phyloP scores from a whole-genome alignment of 2,113 vertebrate genomes.

The Burhinus oedicnemus region DNA sequence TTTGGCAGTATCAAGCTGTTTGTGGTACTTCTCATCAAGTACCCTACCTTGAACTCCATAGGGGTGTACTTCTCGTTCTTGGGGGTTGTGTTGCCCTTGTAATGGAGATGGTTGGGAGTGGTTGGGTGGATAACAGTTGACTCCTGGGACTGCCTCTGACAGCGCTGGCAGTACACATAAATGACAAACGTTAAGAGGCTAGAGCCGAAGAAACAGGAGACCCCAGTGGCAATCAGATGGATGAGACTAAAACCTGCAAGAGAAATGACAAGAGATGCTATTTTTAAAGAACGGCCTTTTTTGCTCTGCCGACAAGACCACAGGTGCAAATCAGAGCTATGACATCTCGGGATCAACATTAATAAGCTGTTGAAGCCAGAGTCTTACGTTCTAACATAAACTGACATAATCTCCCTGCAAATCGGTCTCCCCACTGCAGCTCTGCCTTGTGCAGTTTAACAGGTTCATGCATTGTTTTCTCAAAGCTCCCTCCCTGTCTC shows the following conservation, averaged over 20 bases:
- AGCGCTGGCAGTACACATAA: slow-evolving; percentile 93
- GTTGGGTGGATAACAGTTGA: slow-evolving; percentile 94
- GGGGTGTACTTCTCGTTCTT: slow-evolving; percentile 99
- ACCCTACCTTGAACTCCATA: slow-evolving; percentile 97
- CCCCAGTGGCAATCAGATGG: slow-evolving; percentile 93
- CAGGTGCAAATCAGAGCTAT: slow-evolving; percentile 43
- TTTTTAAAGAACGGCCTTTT: slow-evolving; percentile 11
- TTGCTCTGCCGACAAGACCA: neutral
- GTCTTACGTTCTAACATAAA: slow-evolving; percentile 18
- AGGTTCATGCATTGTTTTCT: slow-evolving; percentile 55
- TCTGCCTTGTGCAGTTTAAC: slow-evolving; percentile 55
- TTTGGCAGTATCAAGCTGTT: neutral
- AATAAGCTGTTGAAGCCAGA: slow-evolving; percentile 49
- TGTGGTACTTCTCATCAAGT: neutral
- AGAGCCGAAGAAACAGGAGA: slow-evolving; percentile 95
- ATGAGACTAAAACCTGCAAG: slow-evolving; percentile 90
- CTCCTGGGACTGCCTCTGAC: slow-evolving; percentile 94
- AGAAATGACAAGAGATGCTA: slow-evolving; percentile 15
- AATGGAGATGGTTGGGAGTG: slow-evolving; percentile 97
- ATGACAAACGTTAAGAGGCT: slow-evolving; percentile 93
- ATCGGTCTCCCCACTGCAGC: slow-evolving; percentile 13
- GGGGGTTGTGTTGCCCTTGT: slow-evolving; percentile 95
- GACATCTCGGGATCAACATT: neutral
- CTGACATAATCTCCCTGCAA: slow-evolving; percentile 45
- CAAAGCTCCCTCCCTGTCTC: slow-evolving; percentile 43